Conservation (phyloP, 2,888 invertebrate species). For the Dermolepida albohirtum region DNA sequence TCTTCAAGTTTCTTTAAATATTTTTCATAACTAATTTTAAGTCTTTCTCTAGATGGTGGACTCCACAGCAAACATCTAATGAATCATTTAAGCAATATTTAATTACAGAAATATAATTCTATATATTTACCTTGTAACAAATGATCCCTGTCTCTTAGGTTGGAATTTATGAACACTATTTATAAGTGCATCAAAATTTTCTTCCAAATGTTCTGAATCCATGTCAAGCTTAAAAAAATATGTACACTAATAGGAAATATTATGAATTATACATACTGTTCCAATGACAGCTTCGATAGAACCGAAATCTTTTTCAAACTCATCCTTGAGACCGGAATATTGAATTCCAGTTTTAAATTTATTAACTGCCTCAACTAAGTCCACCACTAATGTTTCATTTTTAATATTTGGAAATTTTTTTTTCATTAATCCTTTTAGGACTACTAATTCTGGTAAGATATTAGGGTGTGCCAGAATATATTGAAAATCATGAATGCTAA, state of each 20-base stretch:
- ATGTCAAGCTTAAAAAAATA: constrained; percentile 74
- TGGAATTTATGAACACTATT: constrained; percentile 73
- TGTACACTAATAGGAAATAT: constrained; percentile 1
- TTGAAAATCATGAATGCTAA: constrained; percentile 77
- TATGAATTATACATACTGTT: constrained; percentile 67
- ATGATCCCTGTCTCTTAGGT: constrained; percentile 77
- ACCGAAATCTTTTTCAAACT: constrained; percentile 79
- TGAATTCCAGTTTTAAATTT: constrained; percentile 78
- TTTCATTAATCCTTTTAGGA: constrained; percentile 82
- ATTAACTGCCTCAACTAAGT: constrained; percentile 72
- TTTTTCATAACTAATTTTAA: constrained; percentile 72
- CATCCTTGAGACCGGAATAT: constrained; percentile 76
- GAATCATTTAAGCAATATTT: constrained; percentile 27
- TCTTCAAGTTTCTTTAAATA: constrained; percentile 54
- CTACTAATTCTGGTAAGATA: constrained; percentile 80
- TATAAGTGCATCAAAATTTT: constrained; percentile 76
- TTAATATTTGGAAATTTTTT: constrained; percentile 79
- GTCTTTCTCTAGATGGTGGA: constrained; percentile 74
- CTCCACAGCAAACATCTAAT: constrained; percentile 73
- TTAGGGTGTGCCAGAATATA: constrained; percentile 82
- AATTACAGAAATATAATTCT: constrained; percentile 8
- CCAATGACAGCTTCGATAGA: constrained; percentile 76
- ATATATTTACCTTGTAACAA: constrained; percentile 73
- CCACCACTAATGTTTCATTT: constrained; percentile 74
- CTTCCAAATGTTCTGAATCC: constrained; percentile 76